These are phyloP conservation scores for Ciconia boyciana DNA, from an alignment of 2,113 vertebrate species.

Conservation along the genomic window DNA sequence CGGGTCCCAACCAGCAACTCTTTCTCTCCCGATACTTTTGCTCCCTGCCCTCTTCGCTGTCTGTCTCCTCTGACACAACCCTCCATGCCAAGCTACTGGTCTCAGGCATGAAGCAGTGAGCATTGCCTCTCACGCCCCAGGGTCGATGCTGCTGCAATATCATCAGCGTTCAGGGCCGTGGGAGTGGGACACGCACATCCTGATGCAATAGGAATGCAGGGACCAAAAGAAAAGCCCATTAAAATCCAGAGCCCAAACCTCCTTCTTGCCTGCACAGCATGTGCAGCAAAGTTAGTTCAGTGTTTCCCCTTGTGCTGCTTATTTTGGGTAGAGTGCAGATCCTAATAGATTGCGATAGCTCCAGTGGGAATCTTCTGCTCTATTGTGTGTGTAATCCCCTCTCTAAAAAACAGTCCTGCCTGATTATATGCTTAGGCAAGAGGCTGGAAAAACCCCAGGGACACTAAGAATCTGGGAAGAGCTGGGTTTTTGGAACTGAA, in stretches of 20 bases:
- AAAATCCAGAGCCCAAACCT: neutral
- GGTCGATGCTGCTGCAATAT: rapidly evolving
- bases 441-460: neutral
- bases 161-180: rapidly evolving
- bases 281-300: neutral
- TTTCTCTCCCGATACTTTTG: neutral
- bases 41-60: neutral
- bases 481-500: neutral
- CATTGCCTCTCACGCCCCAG: no score
- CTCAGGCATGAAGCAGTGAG: neutral
- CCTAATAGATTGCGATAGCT: neutral
- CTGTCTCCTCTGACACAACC: neutral
- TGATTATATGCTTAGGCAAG: neutral
- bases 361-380: neutral
- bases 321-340: neutral
- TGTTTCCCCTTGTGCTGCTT: neutral
- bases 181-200: neutral
- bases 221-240: neutral
- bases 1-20: neutral
- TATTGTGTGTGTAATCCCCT: neutral
- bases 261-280: neutral
- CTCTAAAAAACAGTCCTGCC: neutral
- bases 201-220: neutral
- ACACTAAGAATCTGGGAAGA: neutral
- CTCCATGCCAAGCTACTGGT: neutral